A percentile compares a stretch with the other conserved stretches of the same genome.
These are phyloP conservation scores for Ciconia boyciana DNA, from an alignment of 2,113 vertebrate genomes.

Conservation along the genomic window DNA sequence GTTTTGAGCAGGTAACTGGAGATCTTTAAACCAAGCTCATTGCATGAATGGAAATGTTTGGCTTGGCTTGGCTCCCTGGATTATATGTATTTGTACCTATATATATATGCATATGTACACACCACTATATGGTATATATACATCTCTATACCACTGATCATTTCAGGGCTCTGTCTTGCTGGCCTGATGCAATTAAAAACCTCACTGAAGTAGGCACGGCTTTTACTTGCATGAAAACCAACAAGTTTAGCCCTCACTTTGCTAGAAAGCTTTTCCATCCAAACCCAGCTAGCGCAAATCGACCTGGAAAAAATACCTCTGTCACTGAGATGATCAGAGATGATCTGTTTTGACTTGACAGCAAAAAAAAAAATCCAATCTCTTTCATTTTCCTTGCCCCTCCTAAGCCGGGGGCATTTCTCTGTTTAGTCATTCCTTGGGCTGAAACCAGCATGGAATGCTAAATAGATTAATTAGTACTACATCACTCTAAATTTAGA, in stretches of 20 bases:
- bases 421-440: slow-evolving; percentile 47
- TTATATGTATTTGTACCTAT: not conserved
- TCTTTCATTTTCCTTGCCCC: not conserved
- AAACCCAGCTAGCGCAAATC: not conserved
- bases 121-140: no score
- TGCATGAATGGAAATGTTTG: not conserved
- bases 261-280: not conserved
- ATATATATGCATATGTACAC: not conserved
- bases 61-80: not conserved
- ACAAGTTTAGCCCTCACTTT: not conserved
- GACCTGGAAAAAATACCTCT: not conserved
- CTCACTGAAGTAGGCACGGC: not conserved
- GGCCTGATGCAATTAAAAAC: not conserved
- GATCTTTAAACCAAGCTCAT: not conserved
- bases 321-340: not conserved
- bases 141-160: not conserved
- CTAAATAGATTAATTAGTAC: slow-evolving; percentile 67
- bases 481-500: slow-evolving; percentile 68
- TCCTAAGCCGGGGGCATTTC: not conserved
- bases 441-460: slow-evolving; percentile 55
- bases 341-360: not conserved
- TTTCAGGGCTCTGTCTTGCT: not conserved
- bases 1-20: not conserved
- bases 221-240: not conserved
- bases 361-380: not conserved